Evolutionary conservation across 2,888 invertebrate genomes (phyloP).

Genomic region (Pseudanteris insignis): DNA sequence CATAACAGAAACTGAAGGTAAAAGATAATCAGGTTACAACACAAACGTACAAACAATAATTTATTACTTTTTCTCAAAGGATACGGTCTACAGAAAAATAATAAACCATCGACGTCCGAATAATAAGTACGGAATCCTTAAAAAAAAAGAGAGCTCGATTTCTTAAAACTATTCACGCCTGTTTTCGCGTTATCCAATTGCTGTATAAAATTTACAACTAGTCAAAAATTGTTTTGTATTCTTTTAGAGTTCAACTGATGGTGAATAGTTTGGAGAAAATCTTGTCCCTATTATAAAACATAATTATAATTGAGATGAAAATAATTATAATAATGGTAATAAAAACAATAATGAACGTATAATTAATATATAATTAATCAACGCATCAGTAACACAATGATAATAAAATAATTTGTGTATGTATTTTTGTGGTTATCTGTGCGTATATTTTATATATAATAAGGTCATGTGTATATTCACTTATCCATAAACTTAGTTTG

Average conservation of each 20-base stretch:
- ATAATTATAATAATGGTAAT: slow-evolving; percentile 44
- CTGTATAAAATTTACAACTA: too few species aligned
- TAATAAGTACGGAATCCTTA: slow-evolving; percentile 59
- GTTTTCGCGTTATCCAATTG: too few species aligned
- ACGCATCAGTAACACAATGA: slow-evolving; percentile 45
- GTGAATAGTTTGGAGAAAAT: slow-evolving; percentile 30
- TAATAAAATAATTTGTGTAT: slow-evolving; percentile 40
- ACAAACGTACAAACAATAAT: slow-evolving; percentile 63
- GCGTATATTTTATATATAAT: slow-evolving; percentile 45
- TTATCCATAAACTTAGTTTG: slow-evolving; percentile 49
- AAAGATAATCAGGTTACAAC: slow-evolving; percentile 52
- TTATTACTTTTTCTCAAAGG: slow-evolving; percentile 58
- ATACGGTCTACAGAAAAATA: slow-evolving; percentile 55
- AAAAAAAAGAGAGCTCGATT: slow-evolving; percentile 47
- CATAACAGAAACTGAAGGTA: slow-evolving; percentile 37
- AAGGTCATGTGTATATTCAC: slow-evolving; percentile 23
- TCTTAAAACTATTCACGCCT: slow-evolving; percentile 32
- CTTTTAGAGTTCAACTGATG: background rate
- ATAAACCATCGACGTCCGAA: slow-evolving; percentile 53
- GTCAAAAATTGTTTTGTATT: too few species aligned
- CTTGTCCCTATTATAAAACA: slow-evolving; percentile 35
- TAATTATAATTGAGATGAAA: slow-evolving; percentile 40
- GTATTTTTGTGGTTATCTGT: slow-evolving; percentile 33
- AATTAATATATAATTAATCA: slow-evolving; percentile 47
- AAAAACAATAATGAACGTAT: slow-evolving; percentile 42